A percentile compares a stretch with the other conserved stretches of the same genome.
phyloP scores from a whole-genome alignment of 1,140 invertebrate species.

The Aphelinus certus region DNA sequence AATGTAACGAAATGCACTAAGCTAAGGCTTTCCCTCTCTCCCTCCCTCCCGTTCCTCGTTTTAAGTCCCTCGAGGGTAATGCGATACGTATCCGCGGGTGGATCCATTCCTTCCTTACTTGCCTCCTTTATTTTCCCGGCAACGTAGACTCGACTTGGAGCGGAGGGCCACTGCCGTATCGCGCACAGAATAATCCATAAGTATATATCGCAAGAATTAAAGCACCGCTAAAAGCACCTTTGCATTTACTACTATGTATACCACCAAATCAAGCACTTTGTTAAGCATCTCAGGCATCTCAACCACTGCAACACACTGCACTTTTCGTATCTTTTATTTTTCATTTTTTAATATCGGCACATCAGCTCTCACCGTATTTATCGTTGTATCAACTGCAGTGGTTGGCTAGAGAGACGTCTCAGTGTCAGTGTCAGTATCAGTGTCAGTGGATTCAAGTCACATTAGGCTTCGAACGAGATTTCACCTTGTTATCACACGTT shows the following conservation, averaged over 20 bases:
- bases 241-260: constrained; percentile 32
- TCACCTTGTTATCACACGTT: constrained; percentile 31
- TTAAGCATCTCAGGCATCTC: constrained; percentile 54
- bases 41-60: neutral
- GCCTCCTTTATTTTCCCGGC: neutral
- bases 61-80: neutral
- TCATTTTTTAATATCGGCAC: constrained; percentile 4
- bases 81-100: neutral
- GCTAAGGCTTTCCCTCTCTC: neutral
- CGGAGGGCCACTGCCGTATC: constrained; percentile 1
- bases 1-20: constrained; percentile 1
- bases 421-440: neutral
- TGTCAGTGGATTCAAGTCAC: neutral
- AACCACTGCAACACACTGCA: constrained; percentile 38
- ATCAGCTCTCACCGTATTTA: neutral
- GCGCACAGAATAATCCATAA: neutral
- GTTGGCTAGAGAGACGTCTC: neutral
- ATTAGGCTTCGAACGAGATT: too few species aligned
- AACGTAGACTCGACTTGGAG: constrained; percentile 28
- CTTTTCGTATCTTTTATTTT: constrained; percentile 17
- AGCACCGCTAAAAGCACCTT: constrained; percentile 57
- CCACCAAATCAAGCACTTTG: constrained; percentile 64
- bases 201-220: constrained; percentile 22
- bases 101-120: too few species aligned
- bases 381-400: neutral